These are phyloP conservation scores for Callipepla californica DNA, from an alignment of 2,113 vertebrate genomes.

Conservation along the genomic window DNA sequence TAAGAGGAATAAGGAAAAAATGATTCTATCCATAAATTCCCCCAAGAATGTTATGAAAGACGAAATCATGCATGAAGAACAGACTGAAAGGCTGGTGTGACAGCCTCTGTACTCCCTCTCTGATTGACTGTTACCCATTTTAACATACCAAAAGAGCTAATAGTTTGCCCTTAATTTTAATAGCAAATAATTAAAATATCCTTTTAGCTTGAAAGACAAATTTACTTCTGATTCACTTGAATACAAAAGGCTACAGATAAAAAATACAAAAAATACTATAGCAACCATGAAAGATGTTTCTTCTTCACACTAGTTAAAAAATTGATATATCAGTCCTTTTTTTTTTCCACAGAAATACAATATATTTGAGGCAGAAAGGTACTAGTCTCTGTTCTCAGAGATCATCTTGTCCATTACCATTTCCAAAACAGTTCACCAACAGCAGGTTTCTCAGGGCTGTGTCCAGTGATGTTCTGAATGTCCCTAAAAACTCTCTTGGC, in stretches of 20 bases:
- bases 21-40: neutral
- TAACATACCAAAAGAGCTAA: neutral
- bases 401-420: neutral
- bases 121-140: neutral
- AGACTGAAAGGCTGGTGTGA: conserved; percentile 26
- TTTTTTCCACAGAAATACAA: neutral
- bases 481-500: too few species aligned
- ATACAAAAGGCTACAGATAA: neutral
- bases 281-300: neutral
- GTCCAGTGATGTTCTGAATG: neutral
- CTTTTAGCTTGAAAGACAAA: neutral
- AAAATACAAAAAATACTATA: neutral
- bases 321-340: neutral
- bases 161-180: neutral
- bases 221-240: neutral
- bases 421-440: fast-evolving
- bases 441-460: neutral
- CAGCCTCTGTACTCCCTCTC: neutral
- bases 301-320: neutral
- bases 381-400: neutral
- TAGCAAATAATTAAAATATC: neutral
- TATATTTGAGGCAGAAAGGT: neutral
- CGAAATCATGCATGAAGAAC: conserved; percentile 55
- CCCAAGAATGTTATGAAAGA: conserved; percentile 7
- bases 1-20: conserved; percentile 7